Evolutionary conservation across 2,888 invertebrate genomes (phyloP), one percentile per base, ranked within the genome.

Genomic region (Lasioglossum leucozonium): DNA sequence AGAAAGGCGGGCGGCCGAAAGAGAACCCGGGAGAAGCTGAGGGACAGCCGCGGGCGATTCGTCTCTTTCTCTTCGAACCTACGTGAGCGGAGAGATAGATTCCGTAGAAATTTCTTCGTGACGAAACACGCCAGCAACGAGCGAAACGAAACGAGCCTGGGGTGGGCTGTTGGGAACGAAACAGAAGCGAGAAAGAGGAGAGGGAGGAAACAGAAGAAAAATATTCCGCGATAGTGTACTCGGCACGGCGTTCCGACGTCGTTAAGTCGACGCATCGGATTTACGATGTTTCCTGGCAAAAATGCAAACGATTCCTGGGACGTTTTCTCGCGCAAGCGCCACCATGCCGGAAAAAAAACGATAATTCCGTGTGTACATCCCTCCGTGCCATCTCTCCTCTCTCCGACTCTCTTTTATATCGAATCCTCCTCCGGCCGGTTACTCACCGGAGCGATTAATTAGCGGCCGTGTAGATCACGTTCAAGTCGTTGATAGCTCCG

Each of bases 241-340:
- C 76, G 79, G 55, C 77, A 67, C 79, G 77, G 69, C 69, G 76
- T 80, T 62, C 71, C 80, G 82, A 77, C 86, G 80, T 84, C 84
- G 85, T 84, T 84, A 84, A 84, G 74, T 84, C 85, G 77, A 34
- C 84, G 47, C 79, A 16, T 77, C 51, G 72, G 62, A 85, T 85
- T 85, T 81, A 84, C 85, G 80, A 71, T 34, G 85, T 71, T 80
- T 77, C 77, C 80, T 11, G 73, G 77, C 26, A 81, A 84, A 85
- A 85, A 85, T 85, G 85, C 85, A 84, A 84, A 84, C 77, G 77
- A 80, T 67, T 58, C 30, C 30, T 42, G 67, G 84, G 40, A 69
- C 69, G 69, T 69, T 69, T 40, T 69, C n/a, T 22, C n/a, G 67
- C 16, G 40, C 47, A 10, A 26, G 30, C 37, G 22, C 37, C 67